phyloP scores from a whole-genome alignment of 1,140 invertebrate species.

The Cyrtorhinus lividipennis region DNA sequence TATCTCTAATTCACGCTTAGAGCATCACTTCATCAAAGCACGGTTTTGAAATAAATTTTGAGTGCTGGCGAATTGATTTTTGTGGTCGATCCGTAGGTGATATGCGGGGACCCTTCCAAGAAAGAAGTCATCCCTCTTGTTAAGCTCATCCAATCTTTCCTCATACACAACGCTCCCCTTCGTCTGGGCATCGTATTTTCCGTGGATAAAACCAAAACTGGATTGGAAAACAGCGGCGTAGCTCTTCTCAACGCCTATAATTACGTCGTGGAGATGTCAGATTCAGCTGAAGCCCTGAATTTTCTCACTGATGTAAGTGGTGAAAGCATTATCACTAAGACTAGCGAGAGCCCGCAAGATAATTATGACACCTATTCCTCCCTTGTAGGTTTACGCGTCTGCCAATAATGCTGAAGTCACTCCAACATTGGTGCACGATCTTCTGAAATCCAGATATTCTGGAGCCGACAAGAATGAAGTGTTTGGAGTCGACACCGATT shows the following conservation, averaged over 20 bases:
- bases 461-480: slow-evolving; percentile 59
- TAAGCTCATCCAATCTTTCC: slow-evolving; percentile 79
- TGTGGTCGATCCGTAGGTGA: slow-evolving; percentile 42
- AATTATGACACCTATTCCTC: too few species aligned
- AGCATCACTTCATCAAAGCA: too few species aligned
- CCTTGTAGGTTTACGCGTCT: slow-evolving; percentile 33
- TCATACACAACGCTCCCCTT: slow-evolving; percentile 73
- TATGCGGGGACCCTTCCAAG: slow-evolving; percentile 77
- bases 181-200: slow-evolving; percentile 84
- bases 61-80: too few species aligned
- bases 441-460: slow-evolving; percentile 50
- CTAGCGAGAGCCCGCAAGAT: too few species aligned
- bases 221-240: slow-evolving; percentile 58
- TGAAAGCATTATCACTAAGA: too few species aligned
- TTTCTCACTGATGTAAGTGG: slow-evolving; percentile 67
- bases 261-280: slow-evolving; percentile 67
- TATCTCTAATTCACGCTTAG: background rate
- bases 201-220: slow-evolving; percentile 42
- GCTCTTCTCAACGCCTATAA: slow-evolving; percentile 83
- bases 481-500: slow-evolving; percentile 76
- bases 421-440: slow-evolving; percentile 50
- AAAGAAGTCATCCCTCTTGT: slow-evolving; percentile 53
- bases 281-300: slow-evolving; percentile 53
- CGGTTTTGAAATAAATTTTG: too few species aligned
- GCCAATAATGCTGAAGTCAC: slow-evolving; percentile 35